Evolutionary conservation across 2,888 invertebrate genomes (phyloP).

Genomic region (Sylvicola fuscatus): DNA sequence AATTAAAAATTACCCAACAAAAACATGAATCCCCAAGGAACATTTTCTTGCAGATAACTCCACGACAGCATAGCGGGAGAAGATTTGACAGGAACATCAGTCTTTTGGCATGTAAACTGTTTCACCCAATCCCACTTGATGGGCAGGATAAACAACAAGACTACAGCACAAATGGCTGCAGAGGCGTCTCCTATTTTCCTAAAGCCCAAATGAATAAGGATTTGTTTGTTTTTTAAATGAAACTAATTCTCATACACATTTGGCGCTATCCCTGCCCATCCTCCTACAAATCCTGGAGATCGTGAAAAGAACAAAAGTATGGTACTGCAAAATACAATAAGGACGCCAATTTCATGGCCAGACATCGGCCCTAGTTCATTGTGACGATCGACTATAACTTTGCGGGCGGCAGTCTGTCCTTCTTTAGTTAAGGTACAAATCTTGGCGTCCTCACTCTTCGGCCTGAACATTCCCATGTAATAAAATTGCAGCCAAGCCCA

Average conservation of each 20-base stretch:
- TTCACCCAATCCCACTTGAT: constrained; percentile 44
- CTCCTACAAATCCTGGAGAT: constrained; percentile 57
- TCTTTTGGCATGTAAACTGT: constrained; percentile 27
- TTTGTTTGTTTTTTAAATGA: no score
- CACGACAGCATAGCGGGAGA: constrained; percentile 50
- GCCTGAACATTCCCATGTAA: constrained; percentile 44
- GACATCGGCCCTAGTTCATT: constrained; percentile 51
- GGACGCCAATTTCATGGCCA: constrained; percentile 51
- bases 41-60: constrained; percentile 56
- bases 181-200: constrained; percentile 51
- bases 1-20: constrained; percentile 1
- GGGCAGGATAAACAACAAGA: constrained; percentile 57
- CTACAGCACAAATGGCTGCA: constrained; percentile 50
- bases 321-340: constrained; percentile 37
- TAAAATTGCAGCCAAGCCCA: constrained; percentile 53
- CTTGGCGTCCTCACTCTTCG: constrained; percentile 32
- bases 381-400: constrained; percentile 45
- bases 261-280: constrained; percentile 62
- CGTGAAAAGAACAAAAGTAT: constrained; percentile 67
- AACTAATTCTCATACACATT: no score
- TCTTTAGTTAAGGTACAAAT: constrained; percentile 31
- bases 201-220: constrained; percentile 32
- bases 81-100: constrained; percentile 27
- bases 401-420: constrained; percentile 37
- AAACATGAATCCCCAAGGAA: constrained; percentile 39